Evolutionary conservation across 2,113 vertebrate species (phyloP), one percentile per base, ranked within the genome.

Genomic region (Myotis yumanensis): DNA sequence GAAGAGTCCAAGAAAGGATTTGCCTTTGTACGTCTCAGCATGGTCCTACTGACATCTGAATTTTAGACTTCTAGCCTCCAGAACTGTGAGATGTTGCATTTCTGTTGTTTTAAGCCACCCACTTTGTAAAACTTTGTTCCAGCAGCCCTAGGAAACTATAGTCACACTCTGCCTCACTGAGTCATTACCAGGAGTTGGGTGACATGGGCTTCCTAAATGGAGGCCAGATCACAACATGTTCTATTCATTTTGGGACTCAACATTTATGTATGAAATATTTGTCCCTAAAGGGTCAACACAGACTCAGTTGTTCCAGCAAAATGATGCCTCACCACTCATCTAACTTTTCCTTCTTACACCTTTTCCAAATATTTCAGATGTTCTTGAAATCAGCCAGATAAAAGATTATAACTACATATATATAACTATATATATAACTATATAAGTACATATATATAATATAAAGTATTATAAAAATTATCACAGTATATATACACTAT

Each of bases 311-410:
- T 28, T 43, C 54, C 37, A 59, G 64, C 66, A 69, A 37, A 91
- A 94, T 20, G n/a, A 76, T 52, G 14, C 20, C 4, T n/a, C n/a
- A 37, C 30, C n/a, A 46, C 66, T 66, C 83, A 86, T 54, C 79
- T 23, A 68, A 75, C 15, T 52, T 90, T 52, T 66, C 9, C 30
- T 83, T 66, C 10, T 43, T 66, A 73, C 4, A 71, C 11, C 3
- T 59, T 72, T 51, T 6, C 23, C 28, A 75, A 86, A 76, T 77
- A 85, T 73, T 95, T 94, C 57, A 81, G 66, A 91, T 48, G n/a
- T 72, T 77, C 80, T 66, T 94, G 57, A 94, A 86, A 52, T 77
- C 82, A 9, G 16, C 71, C 83, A 93, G 84, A 90, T 90, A 79
- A 96, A 81, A 64, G 68, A 87, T 51, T 22, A 11, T 35, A 91